These are phyloP conservation scores for Hydraecia micacea DNA, from an alignment of 2,888 invertebrate species.

Conservation along the genomic window DNA sequence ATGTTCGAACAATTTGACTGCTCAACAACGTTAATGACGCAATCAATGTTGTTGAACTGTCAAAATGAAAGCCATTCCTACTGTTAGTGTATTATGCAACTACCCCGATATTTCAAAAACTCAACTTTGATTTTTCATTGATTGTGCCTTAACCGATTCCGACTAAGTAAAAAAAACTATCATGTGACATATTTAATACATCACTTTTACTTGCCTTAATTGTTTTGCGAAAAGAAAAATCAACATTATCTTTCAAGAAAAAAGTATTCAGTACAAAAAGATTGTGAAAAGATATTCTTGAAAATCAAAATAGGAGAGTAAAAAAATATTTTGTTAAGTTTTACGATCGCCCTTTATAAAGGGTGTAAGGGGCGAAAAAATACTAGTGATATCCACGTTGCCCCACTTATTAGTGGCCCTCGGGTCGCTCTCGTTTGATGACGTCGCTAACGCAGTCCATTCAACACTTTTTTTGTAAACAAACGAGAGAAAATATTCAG, in stretches of 20 bases:
- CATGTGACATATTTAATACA: too few species aligned
- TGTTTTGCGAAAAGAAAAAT: background rate
- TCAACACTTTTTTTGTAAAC: conserved; percentile 67
- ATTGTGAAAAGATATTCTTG: conserved; percentile 9
- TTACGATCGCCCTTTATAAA: conserved; percentile 54
- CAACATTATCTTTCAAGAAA: background rate
- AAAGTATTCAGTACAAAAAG: conserved; percentile 6
- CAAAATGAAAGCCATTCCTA: background rate
- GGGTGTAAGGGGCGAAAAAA: conserved; percentile 64
- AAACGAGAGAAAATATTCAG: conserved; percentile 15
- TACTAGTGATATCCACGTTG: conserved; percentile 66
- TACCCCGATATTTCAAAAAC: background rate
- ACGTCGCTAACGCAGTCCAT: conserved; percentile 77
- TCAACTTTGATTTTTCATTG: background rate
- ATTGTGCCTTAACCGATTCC: background rate
- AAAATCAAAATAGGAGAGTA: conserved; percentile 44
- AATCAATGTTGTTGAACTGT: background rate
- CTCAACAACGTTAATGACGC: background rate
- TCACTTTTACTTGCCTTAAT: background rate
- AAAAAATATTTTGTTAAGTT: conserved; percentile 56
- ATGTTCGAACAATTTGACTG: background rate
- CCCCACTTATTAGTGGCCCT: conserved; percentile 73
- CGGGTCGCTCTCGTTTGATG: conserved; percentile 72
- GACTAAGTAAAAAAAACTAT: background rate
- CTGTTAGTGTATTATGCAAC: background rate